Base-by-base conservation (phyloP, 1,140 invertebrate genomes). In the Apis mellifera region DNA sequence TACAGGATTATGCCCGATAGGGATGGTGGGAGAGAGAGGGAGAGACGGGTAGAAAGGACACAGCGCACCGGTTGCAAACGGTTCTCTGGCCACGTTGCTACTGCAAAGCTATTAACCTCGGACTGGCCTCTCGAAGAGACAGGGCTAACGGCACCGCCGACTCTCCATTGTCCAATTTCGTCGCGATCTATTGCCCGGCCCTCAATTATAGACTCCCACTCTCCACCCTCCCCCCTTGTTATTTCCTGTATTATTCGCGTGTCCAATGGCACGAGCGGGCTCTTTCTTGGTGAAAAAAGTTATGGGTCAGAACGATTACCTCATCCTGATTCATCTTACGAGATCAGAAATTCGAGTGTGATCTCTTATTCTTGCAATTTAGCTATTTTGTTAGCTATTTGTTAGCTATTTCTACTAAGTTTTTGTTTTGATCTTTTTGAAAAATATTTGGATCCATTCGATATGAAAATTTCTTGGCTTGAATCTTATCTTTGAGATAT, bases 1-100 rank as follows among this genome's bases (percentile, higher is more conserved):
- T 89, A 84, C 89, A 83, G 82, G 85, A 86, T 85, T 83, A 73
- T 70, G 62, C 59, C 26, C 78, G 83, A 76, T 42, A 50, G 12
- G 9, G 64, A 4, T 50, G 21, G 42, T 8, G n/a, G n/a, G n/a
- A 55, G 26, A 59, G 71, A 21, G 70, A 72, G 26, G 32, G 17
- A 21, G 26, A 26, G 26, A 32, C 23, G 32, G 17, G 26, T 9
- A 26, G 70, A 54, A 23, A 21, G 70, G 52, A 19, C 17, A n/a
- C 17, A 32, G 62, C 78, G 66, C 32, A 32, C 78, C 72, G 54
- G 79, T 82, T 82, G 79, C 79, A 26, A 82, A 50, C 79, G 79
- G 79, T 81, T 75, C 72, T 72, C 62, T 72, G 64, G 60, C 79
- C 72, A 59, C 54, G 72, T 23, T 50, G 23, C 62, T 55, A 19